Evolutionary conservation across 2,797 vertebrate species (phyloP), one percentile per base, ranked within the genome.

Genomic region (Tenualosa thibaudeaui): DNA sequence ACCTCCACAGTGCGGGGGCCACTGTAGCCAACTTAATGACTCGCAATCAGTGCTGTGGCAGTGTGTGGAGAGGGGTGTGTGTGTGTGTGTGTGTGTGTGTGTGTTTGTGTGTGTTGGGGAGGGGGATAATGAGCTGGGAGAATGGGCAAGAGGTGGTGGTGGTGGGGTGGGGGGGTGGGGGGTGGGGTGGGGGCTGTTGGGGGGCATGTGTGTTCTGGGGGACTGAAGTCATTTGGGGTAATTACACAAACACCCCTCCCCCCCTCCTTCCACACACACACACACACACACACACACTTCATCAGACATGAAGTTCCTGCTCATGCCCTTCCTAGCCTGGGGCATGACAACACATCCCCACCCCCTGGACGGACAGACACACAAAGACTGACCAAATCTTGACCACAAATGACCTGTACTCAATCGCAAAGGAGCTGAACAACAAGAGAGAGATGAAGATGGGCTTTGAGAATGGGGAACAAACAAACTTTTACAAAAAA

Each of bases 91-190:
- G 60, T 65, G 60, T n/a, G 22, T 65, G 24, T 26, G 60, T 65
- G 60, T 65, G 60, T 65, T 4, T 26, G 60, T n/a, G 58, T 60
- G 58, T 60, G n/a, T n/a, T 65, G 22, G 60, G 22, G 19, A 22
- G 60, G 91, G 90, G 93, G 92, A 95, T 95, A 95, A 95, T 95
- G 93, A 94, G 91, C 90, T 92, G 91, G 88, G 81, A 78, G 49
- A 87, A 89, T 88, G 31, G 31, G 31, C 31, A 31, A 31, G 31
- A 31, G 31, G 31, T 31, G 31, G 60, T 65, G 60, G 58, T 60
- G 58, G n/a, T n/a, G 88, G 85, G 82, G 81, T 87, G 90, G 89
- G 37, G 24, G 58, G 19, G 54, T 46, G 71, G 43, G 82, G 10
- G 43, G 81, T 40, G 65, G 81, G 68, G 83, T 58, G 24, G 83